Conservation (phyloP, 1,140 invertebrate genomes). For the Nilaparvata lugens region DNA sequence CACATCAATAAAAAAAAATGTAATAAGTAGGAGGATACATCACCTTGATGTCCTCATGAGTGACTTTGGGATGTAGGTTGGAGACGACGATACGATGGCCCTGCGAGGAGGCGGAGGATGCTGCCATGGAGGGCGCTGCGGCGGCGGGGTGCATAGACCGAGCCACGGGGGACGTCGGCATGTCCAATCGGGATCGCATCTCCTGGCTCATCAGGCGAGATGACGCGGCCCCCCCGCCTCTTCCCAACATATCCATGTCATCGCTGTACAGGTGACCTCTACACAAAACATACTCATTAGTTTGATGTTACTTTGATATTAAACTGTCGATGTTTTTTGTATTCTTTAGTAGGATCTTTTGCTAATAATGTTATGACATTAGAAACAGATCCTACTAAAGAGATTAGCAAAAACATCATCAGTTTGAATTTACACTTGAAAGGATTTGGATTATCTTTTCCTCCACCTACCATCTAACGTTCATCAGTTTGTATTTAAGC, state of each 20-base stretch:
- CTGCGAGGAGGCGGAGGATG: slow-evolving; percentile 21
- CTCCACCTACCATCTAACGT: too few relatives aligned
- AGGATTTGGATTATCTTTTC: too few relatives aligned
- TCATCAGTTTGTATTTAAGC: too few relatives aligned
- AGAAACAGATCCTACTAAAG: too few relatives aligned
- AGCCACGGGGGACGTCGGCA: slow-evolving; percentile 1
- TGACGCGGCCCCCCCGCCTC: background rate
- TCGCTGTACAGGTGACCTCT: background rate
- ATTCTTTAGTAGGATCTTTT: too few relatives aligned
- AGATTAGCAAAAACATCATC: too few relatives aligned
- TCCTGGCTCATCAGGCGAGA: slow-evolving; percentile 23
- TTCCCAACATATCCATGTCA: background rate
- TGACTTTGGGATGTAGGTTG: slow-evolving; percentile 75
- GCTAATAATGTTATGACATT: too few relatives aligned
- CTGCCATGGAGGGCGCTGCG: background rate
- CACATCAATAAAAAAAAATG: background rate
- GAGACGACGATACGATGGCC: slow-evolving; percentile 76
- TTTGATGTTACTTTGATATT: background rate
- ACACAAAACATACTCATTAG: background rate
- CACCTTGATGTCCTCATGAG: slow-evolving; percentile 79
- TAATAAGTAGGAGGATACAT: too few relatives aligned
- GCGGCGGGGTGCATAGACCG: background rate
- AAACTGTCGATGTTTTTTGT: too few relatives aligned
- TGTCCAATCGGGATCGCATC: slow-evolving; percentile 23
- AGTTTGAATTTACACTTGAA: too few relatives aligned